A percentile compares a stretch with the other conserved stretches of the same genome.
phyloP scores from a whole-genome alignment of 2,888 invertebrate species.

The Trichogramma dendrolimi region DNA sequence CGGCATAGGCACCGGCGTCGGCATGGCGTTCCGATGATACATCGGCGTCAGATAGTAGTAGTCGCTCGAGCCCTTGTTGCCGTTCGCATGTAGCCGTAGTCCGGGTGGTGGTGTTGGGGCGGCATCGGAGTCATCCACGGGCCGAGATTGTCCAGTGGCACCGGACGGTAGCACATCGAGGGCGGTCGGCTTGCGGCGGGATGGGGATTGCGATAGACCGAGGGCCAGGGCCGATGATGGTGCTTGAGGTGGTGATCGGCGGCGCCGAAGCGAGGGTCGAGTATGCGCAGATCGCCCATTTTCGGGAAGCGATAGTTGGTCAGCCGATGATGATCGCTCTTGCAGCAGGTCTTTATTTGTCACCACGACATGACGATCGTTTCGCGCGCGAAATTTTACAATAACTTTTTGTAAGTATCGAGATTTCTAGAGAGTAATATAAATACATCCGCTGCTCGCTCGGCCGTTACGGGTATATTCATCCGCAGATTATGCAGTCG shows the following conservation, averaged over 20 bases:
- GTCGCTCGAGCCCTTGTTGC: conserved; percentile 52
- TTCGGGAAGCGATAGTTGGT: conserved; percentile 1
- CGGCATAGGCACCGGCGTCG: conserved; percentile 49
- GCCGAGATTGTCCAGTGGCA: conserved; percentile 54
- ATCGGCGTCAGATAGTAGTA: conserved; percentile 68
- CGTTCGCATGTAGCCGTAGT: conserved; percentile 54
- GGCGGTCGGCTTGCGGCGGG: conserved; percentile 41
- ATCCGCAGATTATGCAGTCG: too few species aligned
- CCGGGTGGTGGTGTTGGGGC: conserved; percentile 53
- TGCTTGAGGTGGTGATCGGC: conserved; percentile 52
- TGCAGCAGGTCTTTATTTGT: too few species aligned
- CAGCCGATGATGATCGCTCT: too few species aligned
- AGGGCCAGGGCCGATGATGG: conserved; percentile 64
- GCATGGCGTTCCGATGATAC: conserved; percentile 64
- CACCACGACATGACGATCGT: too few species aligned
- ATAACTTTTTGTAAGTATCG: too few species aligned
- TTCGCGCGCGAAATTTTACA: too few species aligned
- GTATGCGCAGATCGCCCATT: conserved; percentile 61
- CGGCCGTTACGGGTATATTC: too few species aligned
- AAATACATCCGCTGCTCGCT: too few species aligned
- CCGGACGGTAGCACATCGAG: conserved; percentile 52
- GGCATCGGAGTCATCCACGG: conserved; percentile 53
- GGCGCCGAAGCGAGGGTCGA: conserved; percentile 51
- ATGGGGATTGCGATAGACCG: conserved; percentile 56
- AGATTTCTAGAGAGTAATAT: too few species aligned